Evolutionary conservation across 2,888 invertebrate species (phyloP).

Genomic region (Theodoxus fluviatilis): DNA sequence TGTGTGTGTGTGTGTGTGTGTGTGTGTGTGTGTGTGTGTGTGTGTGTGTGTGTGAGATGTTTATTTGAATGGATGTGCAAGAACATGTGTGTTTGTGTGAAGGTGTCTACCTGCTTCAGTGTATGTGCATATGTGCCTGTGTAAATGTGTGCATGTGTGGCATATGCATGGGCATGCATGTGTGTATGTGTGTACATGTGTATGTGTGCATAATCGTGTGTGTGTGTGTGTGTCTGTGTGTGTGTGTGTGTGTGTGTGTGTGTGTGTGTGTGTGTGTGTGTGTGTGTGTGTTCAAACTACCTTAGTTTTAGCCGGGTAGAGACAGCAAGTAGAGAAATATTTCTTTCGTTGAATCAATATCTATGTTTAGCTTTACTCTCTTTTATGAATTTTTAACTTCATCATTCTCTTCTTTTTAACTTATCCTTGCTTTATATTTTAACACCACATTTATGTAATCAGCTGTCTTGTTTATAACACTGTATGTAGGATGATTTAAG

Average conservation of each 20-base stretch:
- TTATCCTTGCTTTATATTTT: too few species aligned
- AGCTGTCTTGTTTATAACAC: too few species aligned
- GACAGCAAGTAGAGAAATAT: neutral
- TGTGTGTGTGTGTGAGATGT: conserved; percentile 15
- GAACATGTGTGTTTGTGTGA: conserved; percentile 6
- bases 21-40: conserved; percentile 1
- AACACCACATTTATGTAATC: too few species aligned
- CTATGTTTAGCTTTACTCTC: too few species aligned
- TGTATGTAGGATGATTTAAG: too few species aligned
- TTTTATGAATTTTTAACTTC: too few species aligned
- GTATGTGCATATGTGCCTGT: conserved; percentile 1
- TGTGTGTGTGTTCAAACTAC: neutral
- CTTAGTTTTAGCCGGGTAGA: neutral
- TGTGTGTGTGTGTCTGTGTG: conserved; percentile 4
- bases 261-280: conserved; percentile 7
- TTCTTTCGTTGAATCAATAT: neutral
- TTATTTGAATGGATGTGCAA: neutral
- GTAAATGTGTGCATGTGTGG: neutral
- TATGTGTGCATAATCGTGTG: neutral
- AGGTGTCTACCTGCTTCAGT: neutral
- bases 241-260: conserved; percentile 16
- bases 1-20: neutral
- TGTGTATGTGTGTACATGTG: neutral
- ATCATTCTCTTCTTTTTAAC: too few species aligned
- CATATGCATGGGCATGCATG: neutral